phyloP scores from a whole-genome alignment of 2,888 invertebrate species.

The Notodonta ziczac region DNA sequence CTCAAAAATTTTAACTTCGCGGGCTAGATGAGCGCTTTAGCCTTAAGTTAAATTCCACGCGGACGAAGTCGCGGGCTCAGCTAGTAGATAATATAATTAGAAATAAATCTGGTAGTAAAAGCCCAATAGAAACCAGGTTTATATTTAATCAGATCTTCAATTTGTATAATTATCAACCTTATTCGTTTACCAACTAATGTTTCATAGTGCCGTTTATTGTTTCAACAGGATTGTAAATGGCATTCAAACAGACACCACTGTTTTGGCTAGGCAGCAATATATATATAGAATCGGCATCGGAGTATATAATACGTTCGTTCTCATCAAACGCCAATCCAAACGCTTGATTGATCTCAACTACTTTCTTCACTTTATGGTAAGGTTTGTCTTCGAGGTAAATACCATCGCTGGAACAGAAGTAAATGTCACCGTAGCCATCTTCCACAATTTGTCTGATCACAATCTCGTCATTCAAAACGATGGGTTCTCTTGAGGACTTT shows the following conservation, averaged over 20 bases:
- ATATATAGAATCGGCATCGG: constrained; percentile 61
- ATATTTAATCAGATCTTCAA: no score
- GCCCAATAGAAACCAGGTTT: no score
- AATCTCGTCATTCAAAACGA: constrained; percentile 57
- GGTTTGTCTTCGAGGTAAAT: constrained; percentile 70
- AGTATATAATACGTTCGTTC: constrained; percentile 63
- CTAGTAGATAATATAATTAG: no score
- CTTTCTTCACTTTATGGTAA: constrained; percentile 48
- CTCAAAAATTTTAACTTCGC: no score
- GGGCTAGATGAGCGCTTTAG: no score
- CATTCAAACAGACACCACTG: constrained; percentile 45
- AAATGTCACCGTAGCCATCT: constrained; percentile 67
- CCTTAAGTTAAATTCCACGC: no score
- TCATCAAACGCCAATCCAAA: constrained; percentile 71
- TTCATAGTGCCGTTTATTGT: no score
- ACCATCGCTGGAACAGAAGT: constrained; percentile 61
- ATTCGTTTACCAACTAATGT: no score
- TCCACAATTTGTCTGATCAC: constrained; percentile 63
- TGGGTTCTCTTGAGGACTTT: constrained; percentile 36
- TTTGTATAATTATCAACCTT: no score
- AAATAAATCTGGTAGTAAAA: no score
- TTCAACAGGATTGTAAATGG: constrained; percentile 25
- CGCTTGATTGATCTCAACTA: constrained; percentile 56
- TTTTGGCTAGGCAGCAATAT: constrained; percentile 54
- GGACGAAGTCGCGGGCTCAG: no score